phyloP scores from a whole-genome alignment of 2,113 vertebrate genomes.

The Brachyistius frenatus region DNA sequence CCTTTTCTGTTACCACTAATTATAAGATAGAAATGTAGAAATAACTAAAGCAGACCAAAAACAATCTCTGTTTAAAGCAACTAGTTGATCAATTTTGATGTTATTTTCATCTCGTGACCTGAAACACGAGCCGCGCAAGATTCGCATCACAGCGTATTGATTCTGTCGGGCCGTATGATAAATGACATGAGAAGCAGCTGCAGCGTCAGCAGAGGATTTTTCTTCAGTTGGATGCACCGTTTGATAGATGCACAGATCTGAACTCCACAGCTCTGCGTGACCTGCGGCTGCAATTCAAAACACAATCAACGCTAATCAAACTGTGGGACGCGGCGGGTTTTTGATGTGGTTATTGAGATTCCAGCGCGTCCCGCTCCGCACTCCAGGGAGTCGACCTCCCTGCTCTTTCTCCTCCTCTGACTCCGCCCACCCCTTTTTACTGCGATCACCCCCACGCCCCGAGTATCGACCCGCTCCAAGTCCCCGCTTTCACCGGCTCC shows the following conservation, averaged over 20 bases:
- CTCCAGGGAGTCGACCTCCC: conserved; percentile 46
- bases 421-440: conserved; percentile 48
- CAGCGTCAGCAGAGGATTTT: conserved; percentile 24
- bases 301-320: conserved; percentile 78
- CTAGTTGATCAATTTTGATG: no score
- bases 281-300: conserved; percentile 58
- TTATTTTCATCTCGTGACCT: not conserved
- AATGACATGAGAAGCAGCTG: not conserved
- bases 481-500: conserved; percentile 14
- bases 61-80: no score
- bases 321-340: conserved; percentile 66
- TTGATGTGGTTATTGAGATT: conserved; percentile 83
- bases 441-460: conserved; percentile 29
- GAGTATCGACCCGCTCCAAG: conserved; percentile 47
- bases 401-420: conserved; percentile 46
- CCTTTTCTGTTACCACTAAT: not conserved
- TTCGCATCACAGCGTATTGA: not conserved
- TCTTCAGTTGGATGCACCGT: not conserved
- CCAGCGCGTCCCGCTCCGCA: conserved; percentile 54
- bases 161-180: not conserved
- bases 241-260: conserved; percentile 25
- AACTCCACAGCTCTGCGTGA: conserved; percentile 35
- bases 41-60: not conserved
- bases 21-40: not conserved
- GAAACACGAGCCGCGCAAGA: not conserved